A percentile compares a stretch with the other conserved stretches of the same genome.
phyloP scores from a whole-genome alignment of 2,888 invertebrate genomes.

The Sesamia inferens region DNA sequence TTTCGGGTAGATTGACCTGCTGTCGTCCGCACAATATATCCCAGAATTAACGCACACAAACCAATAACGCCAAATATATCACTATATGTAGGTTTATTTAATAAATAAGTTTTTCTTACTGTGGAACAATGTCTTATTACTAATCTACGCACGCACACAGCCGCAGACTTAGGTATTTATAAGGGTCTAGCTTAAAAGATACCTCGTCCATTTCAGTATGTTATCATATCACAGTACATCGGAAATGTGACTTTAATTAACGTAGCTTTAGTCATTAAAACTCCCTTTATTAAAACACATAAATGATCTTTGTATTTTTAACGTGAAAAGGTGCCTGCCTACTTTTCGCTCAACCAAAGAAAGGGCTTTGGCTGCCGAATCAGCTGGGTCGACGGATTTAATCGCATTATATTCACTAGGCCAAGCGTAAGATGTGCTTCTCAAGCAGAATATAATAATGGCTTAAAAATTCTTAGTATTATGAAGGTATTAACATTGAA shows the following conservation, averaged over 20 bases:
- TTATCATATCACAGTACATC: neutral
- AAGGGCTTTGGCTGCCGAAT: neutral
- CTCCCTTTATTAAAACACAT: neutral
- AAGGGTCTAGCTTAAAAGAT: neutral
- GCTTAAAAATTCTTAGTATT: conserved; percentile 9
- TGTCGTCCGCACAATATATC: too few relatives aligned
- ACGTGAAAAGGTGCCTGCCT: neutral
- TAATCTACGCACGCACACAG: neutral
- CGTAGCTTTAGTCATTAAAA: neutral
- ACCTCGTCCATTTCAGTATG: neutral
- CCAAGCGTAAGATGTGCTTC: conserved; percentile 24
- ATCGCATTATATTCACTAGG: conserved; percentile 27
- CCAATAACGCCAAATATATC: too few relatives aligned
- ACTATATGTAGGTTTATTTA: too few relatives aligned
- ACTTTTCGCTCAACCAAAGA: conserved; percentile 13
- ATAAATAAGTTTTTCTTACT: too few relatives aligned
- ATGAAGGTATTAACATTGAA: too few relatives aligned
- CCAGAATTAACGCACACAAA: too few relatives aligned
- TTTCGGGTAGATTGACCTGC: too few relatives aligned
- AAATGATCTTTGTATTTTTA: neutral
- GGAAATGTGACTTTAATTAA: neutral
- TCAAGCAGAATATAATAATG: conserved; percentile 18
- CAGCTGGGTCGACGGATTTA: conserved; percentile 20
- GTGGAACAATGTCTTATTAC: neutral
- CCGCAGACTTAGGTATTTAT: neutral